These are phyloP conservation scores for Paramormyrops kingsleyae DNA, from an alignment of 2,113 vertebrate genomes.

Conservation along the genomic window DNA sequence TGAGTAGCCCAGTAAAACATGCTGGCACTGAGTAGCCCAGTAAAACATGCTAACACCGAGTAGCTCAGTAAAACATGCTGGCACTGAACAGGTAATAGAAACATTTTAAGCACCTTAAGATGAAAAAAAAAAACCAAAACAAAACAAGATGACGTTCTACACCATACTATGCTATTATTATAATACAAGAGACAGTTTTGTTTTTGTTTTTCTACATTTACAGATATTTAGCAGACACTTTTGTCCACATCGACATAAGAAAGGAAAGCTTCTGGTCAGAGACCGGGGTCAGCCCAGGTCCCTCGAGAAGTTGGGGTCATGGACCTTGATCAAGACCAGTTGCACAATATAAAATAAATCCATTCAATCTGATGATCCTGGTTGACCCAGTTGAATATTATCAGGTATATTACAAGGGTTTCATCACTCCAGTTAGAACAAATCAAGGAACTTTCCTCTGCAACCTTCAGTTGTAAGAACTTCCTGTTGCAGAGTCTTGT, in stretches of 20 bases:
- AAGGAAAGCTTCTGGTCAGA: not conserved
- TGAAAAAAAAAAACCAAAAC: not conserved
- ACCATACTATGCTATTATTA: not conserved
- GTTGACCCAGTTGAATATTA: not conserved
- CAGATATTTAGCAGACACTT: not conserved
- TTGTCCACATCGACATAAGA: not conserved
- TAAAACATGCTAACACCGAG: no score
- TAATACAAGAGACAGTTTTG: not conserved
- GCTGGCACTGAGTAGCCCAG: not conserved
- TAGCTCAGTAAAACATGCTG: not conserved
- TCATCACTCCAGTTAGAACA: not conserved
- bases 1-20: not conserved
- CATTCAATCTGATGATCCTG: not conserved
- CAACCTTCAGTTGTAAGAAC: not conserved
- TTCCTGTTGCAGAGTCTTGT: not conserved
- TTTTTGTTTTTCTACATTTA: not conserved
- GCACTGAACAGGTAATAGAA: conserved; percentile 1
- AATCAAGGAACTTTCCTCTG: not conserved
- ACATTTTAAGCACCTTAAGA: not conserved
- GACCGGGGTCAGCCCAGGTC: not conserved
- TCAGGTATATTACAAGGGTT: not conserved
- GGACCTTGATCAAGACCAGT: not conserved
- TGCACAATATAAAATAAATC: not conserved
- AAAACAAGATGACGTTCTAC: not conserved
- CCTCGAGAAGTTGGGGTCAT: not conserved